Percentiles rank a stretch among this genome's conserved stretches.
Conservation (phyloP, 2,113 vertebrate genomes). For the Urocolius indicus region DNA sequence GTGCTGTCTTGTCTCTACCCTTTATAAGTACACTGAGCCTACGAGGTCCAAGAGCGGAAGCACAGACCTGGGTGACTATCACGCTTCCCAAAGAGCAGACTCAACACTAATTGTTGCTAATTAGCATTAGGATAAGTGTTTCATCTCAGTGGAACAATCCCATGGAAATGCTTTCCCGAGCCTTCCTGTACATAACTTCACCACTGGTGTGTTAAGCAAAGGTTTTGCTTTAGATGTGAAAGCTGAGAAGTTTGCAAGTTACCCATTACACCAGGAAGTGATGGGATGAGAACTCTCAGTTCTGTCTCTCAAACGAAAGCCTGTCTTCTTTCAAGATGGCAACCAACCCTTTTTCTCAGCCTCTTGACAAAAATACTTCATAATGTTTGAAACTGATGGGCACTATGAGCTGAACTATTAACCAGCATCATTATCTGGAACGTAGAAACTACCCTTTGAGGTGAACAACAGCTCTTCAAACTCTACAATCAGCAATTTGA, state of each 20-base stretch:
- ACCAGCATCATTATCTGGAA: background rate
- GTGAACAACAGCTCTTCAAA: background rate
- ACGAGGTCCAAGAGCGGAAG: background rate
- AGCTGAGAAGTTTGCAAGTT: background rate
- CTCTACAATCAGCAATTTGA: background rate
- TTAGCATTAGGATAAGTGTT: background rate
- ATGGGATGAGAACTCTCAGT: background rate
- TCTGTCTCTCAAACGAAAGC: background rate
- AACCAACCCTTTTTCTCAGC: background rate
- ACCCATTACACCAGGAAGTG: background rate
- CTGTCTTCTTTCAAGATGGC: background rate
- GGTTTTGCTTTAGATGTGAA: background rate
- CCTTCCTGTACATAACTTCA: background rate
- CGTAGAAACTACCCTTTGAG: conserved; percentile 9
- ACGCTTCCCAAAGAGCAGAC: background rate
- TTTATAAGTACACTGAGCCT: background rate
- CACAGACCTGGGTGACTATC: background rate
- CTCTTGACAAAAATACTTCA: background rate
- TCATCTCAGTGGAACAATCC: background rate
- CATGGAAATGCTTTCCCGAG: background rate
- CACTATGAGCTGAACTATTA: background rate
- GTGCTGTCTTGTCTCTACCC: background rate
- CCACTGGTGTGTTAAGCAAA: background rate
- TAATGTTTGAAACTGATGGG: background rate
- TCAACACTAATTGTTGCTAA: background rate